Conservation (phyloP, 2,113 vertebrate species). For the Gulo gulo region DNA sequence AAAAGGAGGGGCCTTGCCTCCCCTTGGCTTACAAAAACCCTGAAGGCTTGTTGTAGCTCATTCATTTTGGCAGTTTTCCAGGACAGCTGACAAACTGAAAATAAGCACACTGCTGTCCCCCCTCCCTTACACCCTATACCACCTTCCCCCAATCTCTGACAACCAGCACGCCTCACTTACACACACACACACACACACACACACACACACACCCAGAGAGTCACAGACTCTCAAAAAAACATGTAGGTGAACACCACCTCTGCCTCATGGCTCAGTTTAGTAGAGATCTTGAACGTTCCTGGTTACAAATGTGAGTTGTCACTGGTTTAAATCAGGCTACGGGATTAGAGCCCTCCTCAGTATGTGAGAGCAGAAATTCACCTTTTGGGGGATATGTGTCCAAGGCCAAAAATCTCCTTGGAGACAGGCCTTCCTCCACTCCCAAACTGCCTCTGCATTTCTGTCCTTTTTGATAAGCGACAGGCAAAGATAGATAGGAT, state of each 20-base stretch:
- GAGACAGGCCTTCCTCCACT: neutral
- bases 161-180: neutral
- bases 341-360: neutral
- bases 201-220: neutral
- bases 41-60: slow-evolving; percentile 75
- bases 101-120: slow-evolving; percentile 57
- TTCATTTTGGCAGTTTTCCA: slow-evolving; percentile 73
- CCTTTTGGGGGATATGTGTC: neutral
- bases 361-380: neutral
- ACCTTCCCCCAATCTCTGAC: neutral
- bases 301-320: neutral
- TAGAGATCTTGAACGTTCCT: neutral
- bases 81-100: slow-evolving; percentile 71
- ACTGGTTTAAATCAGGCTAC: neutral
- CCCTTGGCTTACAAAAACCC: slow-evolving; percentile 59
- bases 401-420: neutral
- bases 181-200: neutral
- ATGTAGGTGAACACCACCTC: neutral
- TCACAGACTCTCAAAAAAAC: neutral
- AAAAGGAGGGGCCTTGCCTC: slow-evolving; percentile 46
- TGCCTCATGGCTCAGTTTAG: neutral
- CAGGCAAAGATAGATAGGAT: neutral
- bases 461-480: neutral
- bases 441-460: neutral
- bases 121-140: neutral